Evolutionary conservation across 2,888 invertebrate species (phyloP), one percentile per base, ranked within the genome.

Genomic region (Zonitis immaculata): DNA sequence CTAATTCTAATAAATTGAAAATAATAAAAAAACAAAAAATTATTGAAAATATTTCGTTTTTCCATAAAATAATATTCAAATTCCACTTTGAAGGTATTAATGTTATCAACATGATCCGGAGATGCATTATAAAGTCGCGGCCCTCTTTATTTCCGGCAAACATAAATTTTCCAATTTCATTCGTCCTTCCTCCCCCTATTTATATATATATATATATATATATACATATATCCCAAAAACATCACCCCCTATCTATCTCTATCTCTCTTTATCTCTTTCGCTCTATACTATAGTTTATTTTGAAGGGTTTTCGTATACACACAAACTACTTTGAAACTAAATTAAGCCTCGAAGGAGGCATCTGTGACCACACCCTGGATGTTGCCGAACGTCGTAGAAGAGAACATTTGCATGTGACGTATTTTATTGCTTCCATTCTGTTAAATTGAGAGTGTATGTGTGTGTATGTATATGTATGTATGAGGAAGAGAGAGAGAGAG

Each of bases 351-450:
- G 72, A 70, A 73, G 74, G 72, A 74, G 75, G 75, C 76, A 74
- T 76, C 74, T 75, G 76, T 75, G 75, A 75, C 75, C 74, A 75
- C 74, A 75, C 74, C 74, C 74, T 72, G 73, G 70, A 72, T 72
- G 72, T 71, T 71, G 70, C 65, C 65, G 67, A 68, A 66, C 64
- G 61, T 22, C 64, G 61, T 22, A 22, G 22, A 64, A 66, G 64
- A 64, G 69, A 72, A 72, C 75, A 76, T 75, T 76, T 76, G 76
- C 76, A 75, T 74, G 76, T 76, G 76, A 76, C 76, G 76, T 76
- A 74, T 75, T 76, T 76, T 76, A 76, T 76, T 76, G 74, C 75
- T 70, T 67, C 68, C 70, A 72, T 72, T 57, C 64, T 60, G 62
- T 64, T 64, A 64, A 64, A 63, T 61, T 62, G 60, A 54, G 56